phyloP scores from a whole-genome alignment of 2,113 vertebrate genomes.

The Clarias batrachus region DNA sequence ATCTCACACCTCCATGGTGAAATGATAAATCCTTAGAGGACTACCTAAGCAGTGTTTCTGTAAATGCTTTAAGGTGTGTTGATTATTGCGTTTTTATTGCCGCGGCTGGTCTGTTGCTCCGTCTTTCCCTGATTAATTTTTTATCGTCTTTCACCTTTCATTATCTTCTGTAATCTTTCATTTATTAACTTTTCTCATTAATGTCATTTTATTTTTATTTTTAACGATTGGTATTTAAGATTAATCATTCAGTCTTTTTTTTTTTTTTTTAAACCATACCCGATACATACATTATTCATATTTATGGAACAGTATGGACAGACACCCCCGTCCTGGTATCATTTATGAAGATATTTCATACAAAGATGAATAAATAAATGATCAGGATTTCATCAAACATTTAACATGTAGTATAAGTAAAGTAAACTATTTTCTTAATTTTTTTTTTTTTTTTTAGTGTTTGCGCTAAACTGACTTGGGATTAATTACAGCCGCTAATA shows the following conservation, averaged over 20 bases:
- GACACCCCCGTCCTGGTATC: not conserved
- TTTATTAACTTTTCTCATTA: not conserved
- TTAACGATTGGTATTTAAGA: not conserved
- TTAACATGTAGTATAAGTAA: not conserved
- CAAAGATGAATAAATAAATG: not conserved
- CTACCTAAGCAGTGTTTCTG: not conserved
- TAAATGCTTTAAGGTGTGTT: not conserved
- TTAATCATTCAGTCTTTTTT: not conserved
- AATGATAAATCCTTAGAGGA: not conserved
- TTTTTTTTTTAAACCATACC: not conserved
- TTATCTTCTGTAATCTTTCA: not conserved
- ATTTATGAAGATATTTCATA: not conserved
- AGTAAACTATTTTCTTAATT: not conserved
- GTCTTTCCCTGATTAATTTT: not conserved
- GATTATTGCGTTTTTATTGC: not conserved
- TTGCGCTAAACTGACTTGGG: not conserved
- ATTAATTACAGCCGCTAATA: slow-evolving; percentile 18
- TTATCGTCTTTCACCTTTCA: not conserved
- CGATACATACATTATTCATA: not conserved
- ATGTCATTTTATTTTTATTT: not conserved
- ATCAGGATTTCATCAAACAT: not conserved
- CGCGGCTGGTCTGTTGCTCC: not conserved
- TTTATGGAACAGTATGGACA: not conserved
- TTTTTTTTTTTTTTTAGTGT: not conserved
- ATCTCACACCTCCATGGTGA: not conserved